A percentile compares a stretch with the other conserved stretches of the same genome.
phyloP scores from a whole-genome alignment of 1,140 invertebrate species.

The Drosophila asahinai region DNA sequence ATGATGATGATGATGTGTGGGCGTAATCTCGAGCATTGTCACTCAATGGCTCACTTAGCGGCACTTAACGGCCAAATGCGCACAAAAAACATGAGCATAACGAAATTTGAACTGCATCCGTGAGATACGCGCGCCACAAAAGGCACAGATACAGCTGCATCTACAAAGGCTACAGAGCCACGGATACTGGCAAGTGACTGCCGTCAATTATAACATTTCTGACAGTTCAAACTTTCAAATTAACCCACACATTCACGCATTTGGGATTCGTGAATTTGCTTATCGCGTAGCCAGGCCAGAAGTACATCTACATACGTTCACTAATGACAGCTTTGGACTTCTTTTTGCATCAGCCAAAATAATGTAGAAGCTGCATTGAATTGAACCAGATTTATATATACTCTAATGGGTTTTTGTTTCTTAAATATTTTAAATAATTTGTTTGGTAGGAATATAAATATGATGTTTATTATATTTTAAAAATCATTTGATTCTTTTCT shows the following conservation, averaged over 20 bases:
- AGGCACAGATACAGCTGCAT: constrained; percentile 22
- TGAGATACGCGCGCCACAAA: constrained; percentile 43
- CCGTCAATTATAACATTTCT: constrained; percentile 69
- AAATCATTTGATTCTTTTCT: too few species aligned
- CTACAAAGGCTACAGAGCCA: constrained; percentile 11
- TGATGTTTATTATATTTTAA: too few species aligned
- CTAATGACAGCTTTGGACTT: constrained; percentile 12
- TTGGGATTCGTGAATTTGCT: constrained; percentile 17
- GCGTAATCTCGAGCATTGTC: constrained; percentile 67
- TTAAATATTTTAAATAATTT: too few species aligned
- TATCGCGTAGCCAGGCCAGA: constrained; percentile 21
- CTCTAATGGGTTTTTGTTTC: not conserved
- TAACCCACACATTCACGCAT: constrained; percentile 53
- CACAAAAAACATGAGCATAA: constrained; percentile 46
- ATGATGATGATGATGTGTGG: constrained; percentile 38
- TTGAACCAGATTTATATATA: not conserved
- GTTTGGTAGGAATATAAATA: too few species aligned
- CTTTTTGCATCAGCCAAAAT: constrained; percentile 44
- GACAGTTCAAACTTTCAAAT: constrained; percentile 72
- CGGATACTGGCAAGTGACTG: constrained; percentile 40
- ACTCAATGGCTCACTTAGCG: constrained; percentile 74
- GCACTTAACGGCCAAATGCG: constrained; percentile 64
- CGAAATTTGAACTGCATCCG: constrained; percentile 60
- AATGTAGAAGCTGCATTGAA: not conserved
- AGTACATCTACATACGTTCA: constrained; percentile 13